Evolutionary conservation across 1,140 invertebrate species (phyloP).

Genomic region (Notospermus geniculatus): DNA sequence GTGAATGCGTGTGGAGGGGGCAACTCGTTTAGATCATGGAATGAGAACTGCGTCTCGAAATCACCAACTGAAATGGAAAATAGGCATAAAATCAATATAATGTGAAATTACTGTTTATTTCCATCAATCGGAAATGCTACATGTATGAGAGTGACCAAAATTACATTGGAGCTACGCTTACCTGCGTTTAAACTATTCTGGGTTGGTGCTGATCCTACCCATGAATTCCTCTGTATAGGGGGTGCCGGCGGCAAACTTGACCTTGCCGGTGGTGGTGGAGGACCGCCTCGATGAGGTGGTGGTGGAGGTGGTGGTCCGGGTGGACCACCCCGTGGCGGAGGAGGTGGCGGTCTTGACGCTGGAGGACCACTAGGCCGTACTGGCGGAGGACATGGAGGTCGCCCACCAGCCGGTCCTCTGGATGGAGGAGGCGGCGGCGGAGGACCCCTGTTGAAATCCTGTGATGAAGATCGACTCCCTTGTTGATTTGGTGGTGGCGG

Average conservation of each 20-base stretch:
- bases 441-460: neutral
- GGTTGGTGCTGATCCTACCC: neutral
- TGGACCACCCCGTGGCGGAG: neutral
- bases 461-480: too few species aligned
- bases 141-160: neutral
- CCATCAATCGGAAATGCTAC: too few species aligned
- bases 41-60: neutral
- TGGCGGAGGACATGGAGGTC: neutral
- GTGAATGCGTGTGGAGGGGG: neutral
- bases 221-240: neutral
- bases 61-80: slow-evolving; percentile 1
- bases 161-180: neutral
- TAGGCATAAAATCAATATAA: neutral
- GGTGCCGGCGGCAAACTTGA: neutral
- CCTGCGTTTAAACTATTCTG: neutral
- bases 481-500: too few species aligned
- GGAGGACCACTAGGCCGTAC: neutral
- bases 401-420: neutral
- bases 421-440: slow-evolving; percentile 6
- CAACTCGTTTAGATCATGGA: slow-evolving; percentile 8
- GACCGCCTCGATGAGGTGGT: neutral
- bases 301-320: neutral
- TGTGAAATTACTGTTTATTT: too few species aligned
- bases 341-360: neutral
- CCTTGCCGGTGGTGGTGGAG: neutral